phyloP scores from a whole-genome alignment of 2,888 invertebrate species.

The Diachrysia chrysitis region DNA sequence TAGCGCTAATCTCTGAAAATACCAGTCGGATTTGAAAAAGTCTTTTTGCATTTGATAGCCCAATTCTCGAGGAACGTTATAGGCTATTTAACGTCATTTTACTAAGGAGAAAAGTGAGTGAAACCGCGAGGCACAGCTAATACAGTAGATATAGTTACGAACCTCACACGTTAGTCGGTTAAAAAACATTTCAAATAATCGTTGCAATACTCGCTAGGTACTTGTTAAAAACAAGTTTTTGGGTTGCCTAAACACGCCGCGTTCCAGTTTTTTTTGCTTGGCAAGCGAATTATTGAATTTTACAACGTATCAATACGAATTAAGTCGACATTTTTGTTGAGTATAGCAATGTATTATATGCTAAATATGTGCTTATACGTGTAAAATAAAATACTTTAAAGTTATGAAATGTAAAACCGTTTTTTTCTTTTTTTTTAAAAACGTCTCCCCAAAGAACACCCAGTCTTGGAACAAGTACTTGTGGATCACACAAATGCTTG shows the following conservation, averaged over 20 bases:
- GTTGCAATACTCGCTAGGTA: neutral
- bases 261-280: constrained; percentile 2
- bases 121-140: neutral
- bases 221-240: neutral
- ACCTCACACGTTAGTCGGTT: neutral
- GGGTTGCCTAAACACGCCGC: neutral
- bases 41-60: no score
- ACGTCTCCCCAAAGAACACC: no score
- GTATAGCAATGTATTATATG: neutral
- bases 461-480: no score
- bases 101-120: no score
- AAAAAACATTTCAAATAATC: neutral
- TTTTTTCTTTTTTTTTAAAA: no score
- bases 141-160: neutral
- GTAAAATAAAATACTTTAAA: no score
- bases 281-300: neutral
- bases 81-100: no score
- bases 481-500: no score
- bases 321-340: neutral
- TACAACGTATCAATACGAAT: neutral
- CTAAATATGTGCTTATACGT: neutral
- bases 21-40: no score
- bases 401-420: no score
- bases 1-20: no score
- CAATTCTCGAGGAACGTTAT: no score